Evolutionary conservation across 2,888 invertebrate species (phyloP).

Genomic region (Phaonia tiefii): DNA sequence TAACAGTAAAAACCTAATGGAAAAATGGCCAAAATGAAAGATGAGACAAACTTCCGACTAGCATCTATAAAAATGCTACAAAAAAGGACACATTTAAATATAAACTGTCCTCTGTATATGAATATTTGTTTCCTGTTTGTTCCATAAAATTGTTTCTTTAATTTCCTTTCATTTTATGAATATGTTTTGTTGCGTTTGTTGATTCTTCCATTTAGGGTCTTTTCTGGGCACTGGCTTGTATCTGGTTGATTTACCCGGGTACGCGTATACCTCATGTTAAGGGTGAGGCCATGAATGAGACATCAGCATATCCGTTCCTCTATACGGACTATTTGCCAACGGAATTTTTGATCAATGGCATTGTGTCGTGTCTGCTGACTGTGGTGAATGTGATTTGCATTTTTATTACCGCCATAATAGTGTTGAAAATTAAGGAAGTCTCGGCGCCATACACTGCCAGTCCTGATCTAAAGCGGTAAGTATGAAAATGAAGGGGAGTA

Average conservation of each 20-base stretch:
- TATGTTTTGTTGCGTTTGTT: slow-evolving; percentile 15
- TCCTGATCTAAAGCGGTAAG: slow-evolving; percentile 85
- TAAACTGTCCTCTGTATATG: slow-evolving; percentile 8
- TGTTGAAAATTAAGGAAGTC: slow-evolving; percentile 92
- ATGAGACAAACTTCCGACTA: background rate
- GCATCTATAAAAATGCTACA: too few species aligned
- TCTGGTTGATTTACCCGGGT: slow-evolving; percentile 86
- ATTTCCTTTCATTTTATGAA: slow-evolving; percentile 50
- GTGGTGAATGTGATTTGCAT: slow-evolving; percentile 92
- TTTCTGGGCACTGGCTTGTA: slow-evolving; percentile 88
- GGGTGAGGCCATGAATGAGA: slow-evolving; percentile 84
- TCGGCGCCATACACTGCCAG: slow-evolving; percentile 90
- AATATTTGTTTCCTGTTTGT: slow-evolving; percentile 2
- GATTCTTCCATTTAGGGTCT: slow-evolving; percentile 82
- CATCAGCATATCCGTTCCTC: slow-evolving; percentile 84
- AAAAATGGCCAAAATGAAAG: background rate
- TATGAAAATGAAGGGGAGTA: slow-evolving; percentile 48
- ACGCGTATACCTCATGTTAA: slow-evolving; percentile 85
- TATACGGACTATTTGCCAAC: slow-evolving; percentile 89
- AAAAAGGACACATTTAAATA: slow-evolving; percentile 18
- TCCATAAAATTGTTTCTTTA: slow-evolving; percentile 36
- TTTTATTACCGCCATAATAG: slow-evolving; percentile 89
- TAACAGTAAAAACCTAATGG: too few species aligned
- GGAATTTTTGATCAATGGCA: slow-evolving; percentile 89
- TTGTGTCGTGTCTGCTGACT: slow-evolving; percentile 89